A percentile compares a stretch with the other conserved stretches of the same genome.
These are phyloP conservation scores for Stichodactyla helianthus DNA, from an alignment of 64 coral and sea anemone genomes.

Conservation along the genomic window DNA sequence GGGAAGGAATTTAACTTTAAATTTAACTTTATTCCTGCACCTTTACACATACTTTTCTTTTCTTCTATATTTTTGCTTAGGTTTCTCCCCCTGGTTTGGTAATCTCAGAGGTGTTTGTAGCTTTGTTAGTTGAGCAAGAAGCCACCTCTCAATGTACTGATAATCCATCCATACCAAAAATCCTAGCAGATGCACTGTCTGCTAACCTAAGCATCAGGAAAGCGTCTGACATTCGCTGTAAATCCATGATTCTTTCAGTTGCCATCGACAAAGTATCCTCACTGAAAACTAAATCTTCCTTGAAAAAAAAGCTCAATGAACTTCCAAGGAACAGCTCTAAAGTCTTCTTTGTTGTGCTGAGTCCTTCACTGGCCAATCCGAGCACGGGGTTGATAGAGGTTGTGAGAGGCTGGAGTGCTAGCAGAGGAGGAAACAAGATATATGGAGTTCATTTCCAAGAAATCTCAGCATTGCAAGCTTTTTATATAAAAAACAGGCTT, in stretches of 20 bases:
- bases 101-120: conserved; percentile 53
- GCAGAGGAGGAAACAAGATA: conserved; percentile 23
- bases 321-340: conserved; percentile 46
- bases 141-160: not conserved
- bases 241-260: conserved; percentile 48
- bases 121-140: conserved; percentile 53
- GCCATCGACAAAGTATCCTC: conserved; percentile 2
- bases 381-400: conserved; percentile 56
- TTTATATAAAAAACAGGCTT: conserved; percentile 64
- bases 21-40: too few species aligned
- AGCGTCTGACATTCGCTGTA: conserved; percentile 73
- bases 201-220: conserved; percentile 69
- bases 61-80: conserved; percentile 21
- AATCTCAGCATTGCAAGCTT: conserved; percentile 86
- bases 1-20: too few species aligned
- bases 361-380: conserved; percentile 68
- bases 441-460: conserved; percentile 94
- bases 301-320: conserved; percentile 46
- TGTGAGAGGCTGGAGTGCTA: conserved; percentile 44
- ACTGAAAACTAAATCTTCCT: conserved; percentile 16
- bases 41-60: not conserved
- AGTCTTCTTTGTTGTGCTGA: conserved; percentile 79
- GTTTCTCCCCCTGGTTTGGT: conserved; percentile 73
- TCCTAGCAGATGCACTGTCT: conserved; percentile 51
- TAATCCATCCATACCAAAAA: conserved; percentile 7